A percentile compares a stretch with the other conserved stretches of the same genome.
phyloP scores from a whole-genome alignment of 2,888 invertebrate species.

The Baronia brevicornis region DNA sequence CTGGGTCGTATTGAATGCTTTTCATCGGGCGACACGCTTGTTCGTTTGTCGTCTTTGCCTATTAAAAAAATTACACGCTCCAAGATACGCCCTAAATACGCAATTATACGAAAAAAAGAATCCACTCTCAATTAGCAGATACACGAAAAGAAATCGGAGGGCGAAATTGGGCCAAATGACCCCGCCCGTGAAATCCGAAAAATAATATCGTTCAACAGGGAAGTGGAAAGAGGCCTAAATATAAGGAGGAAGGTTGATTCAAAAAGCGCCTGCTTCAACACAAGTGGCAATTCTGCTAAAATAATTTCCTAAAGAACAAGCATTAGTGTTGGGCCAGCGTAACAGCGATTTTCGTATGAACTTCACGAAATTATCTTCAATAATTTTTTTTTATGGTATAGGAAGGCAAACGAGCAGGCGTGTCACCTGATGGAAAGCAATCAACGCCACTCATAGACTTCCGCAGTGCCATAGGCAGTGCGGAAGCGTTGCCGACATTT shows the following conservation, averaged over 20 bases:
- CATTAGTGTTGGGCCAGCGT: conserved; percentile 27
- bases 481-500: no score
- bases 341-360: conserved; percentile 18
- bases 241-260: conserved; percentile 22
- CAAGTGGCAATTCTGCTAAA: conserved; percentile 51
- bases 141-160: conserved; percentile 15
- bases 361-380: no score
- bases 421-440: no score
- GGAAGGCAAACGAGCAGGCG: no score
- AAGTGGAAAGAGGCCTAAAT: conserved; percentile 25
- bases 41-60: background rate
- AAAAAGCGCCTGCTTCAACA: conserved; percentile 31
- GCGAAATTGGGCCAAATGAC: conserved; percentile 11
- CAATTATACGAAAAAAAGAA: conserved; percentile 15
- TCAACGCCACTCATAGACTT: no score
- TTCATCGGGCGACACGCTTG: no score
- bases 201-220: conserved; percentile 30
- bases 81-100: background rate
- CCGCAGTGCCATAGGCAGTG: no score
- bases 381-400: no score
- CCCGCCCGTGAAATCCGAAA: conserved; percentile 34
- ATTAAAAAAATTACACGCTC: background rate
- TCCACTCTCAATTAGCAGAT: conserved; percentile 23
- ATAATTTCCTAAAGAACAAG: conserved; percentile 46
- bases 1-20: no score